Conservation (phyloP, 2,888 invertebrate species). For the Andrena bucephala region DNA sequence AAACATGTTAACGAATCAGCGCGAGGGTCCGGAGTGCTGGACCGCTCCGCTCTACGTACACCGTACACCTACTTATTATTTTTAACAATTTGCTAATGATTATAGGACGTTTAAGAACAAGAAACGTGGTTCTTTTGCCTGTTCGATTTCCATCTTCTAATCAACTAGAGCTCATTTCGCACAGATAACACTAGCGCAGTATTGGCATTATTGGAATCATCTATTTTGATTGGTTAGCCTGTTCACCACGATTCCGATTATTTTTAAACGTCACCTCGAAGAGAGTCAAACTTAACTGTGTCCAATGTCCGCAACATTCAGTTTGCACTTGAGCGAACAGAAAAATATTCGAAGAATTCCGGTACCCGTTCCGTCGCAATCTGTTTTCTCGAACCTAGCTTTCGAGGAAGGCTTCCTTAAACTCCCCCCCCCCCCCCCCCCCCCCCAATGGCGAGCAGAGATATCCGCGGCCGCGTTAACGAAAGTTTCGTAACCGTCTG, state of each 20-base stretch:
- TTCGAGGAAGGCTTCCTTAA: conserved; percentile 26
- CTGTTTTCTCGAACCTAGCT: neutral
- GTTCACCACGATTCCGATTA: too few species aligned
- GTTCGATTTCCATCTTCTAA: neutral
- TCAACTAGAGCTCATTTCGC: neutral
- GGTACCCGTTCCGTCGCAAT: neutral
- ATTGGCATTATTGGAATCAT: too few species aligned
- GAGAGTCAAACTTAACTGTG: neutral
- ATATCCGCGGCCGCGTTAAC: conserved; percentile 20
- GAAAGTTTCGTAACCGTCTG: conserved; percentile 49
- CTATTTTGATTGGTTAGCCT: too few species aligned
- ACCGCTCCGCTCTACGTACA: conserved; percentile 16
- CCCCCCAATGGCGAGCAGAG: neutral
- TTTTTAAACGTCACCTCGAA: neutral
- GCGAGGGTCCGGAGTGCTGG: conserved; percentile 25
- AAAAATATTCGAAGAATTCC: conserved; percentile 16
- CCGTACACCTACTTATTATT: conserved; percentile 32
- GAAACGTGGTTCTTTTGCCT: neutral
- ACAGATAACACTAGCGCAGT: neutral
- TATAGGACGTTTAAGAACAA: conserved; percentile 3
- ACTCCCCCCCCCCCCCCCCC: neutral
- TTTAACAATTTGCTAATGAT: conserved; percentile 41
- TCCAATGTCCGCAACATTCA: neutral
- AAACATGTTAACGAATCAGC: conserved; percentile 48
- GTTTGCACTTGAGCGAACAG: neutral